Conservation (phyloP, 1,140 invertebrate genomes). For the Gonioctena quinquepunctata region DNA sequence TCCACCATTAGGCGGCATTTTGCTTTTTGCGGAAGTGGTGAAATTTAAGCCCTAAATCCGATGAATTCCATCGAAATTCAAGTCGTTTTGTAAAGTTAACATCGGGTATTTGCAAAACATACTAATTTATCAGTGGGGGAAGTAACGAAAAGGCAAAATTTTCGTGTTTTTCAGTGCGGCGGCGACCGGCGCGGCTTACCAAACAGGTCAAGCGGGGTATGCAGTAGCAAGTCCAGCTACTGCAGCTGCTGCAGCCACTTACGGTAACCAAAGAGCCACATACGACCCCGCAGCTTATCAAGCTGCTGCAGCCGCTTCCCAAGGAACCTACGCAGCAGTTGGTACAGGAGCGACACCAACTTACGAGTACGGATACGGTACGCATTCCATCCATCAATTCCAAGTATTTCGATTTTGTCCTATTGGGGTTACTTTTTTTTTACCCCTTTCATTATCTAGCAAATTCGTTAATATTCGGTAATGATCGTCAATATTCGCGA, state of each 20-base stretch:
- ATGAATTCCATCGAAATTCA: neutral
- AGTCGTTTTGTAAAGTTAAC: neutral
- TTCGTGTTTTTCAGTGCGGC: slow-evolving; percentile 41
- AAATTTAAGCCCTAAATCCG: neutral
- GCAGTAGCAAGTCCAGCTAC: slow-evolving; percentile 75
- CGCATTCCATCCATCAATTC: neutral
- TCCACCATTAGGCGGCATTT: slow-evolving; percentile 4
- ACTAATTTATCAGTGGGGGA: neutral
- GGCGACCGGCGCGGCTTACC: slow-evolving; percentile 74
- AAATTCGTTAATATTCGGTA: neutral
- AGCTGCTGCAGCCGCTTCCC: slow-evolving; percentile 65
- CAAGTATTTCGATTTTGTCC: no score
- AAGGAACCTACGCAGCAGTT: slow-evolving; percentile 67
- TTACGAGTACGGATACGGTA: slow-evolving; percentile 72
- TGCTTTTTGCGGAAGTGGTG: neutral
- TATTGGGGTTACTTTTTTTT: no score
- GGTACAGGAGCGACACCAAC: slow-evolving; percentile 66
- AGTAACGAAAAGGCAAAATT: neutral
- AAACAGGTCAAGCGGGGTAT: slow-evolving; percentile 79
- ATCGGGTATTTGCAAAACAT: neutral
- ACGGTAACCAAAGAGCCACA: slow-evolving; percentile 74
- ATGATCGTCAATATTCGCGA: neutral
- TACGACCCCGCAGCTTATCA: slow-evolving; percentile 79
- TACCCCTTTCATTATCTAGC: no score
- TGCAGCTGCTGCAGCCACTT: slow-evolving; percentile 75